Conservation (phyloP, 2,797 vertebrate genomes). For the Pseudomugil gertrudae region DNA sequence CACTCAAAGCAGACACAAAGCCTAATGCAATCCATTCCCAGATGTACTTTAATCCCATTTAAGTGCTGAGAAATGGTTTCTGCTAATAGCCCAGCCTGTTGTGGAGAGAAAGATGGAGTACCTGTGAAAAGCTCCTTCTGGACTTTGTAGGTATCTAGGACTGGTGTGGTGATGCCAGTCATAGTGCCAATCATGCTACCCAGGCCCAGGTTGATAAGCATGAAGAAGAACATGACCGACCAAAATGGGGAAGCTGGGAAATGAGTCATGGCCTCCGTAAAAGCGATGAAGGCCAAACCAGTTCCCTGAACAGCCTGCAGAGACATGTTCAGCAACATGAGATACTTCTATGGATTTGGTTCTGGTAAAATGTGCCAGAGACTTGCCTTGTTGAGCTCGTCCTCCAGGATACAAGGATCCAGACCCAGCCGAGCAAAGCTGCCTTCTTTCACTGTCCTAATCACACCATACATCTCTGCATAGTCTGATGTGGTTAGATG, state of each 20-base stretch:
- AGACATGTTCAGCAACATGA: slow-evolving; percentile 17
- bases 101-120: slow-evolving; percentile 52
- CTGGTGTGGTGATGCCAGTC: slow-evolving; percentile 93
- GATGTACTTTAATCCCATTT: slow-evolving; percentile 33
- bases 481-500: slow-evolving; percentile 90
- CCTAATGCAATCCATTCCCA: slow-evolving; percentile 25
- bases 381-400: slow-evolving; percentile 91
- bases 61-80: slow-evolving; percentile 33
- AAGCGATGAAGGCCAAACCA: slow-evolving; percentile 95
- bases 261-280: slow-evolving; percentile 97
- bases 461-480: slow-evolving; percentile 90
- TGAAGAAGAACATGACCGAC: slow-evolving; percentile 98
- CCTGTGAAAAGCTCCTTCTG: slow-evolving; percentile 94
- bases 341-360: not conserved
- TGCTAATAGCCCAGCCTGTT: slow-evolving; percentile 15
- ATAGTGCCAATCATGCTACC: slow-evolving; percentile 98
- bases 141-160: slow-evolving; percentile 94
- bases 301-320: slow-evolving; percentile 93
- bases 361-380: not conserved
- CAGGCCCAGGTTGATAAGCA: slow-evolving; percentile 95
- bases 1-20: slow-evolving; percentile 15
- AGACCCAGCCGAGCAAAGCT: slow-evolving; percentile 87
- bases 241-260: slow-evolving; percentile 94
- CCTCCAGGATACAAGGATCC: slow-evolving; percentile 90
- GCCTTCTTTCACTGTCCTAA: slow-evolving; percentile 90